A percentile compares a stretch with the other conserved stretches of the same genome.
Conservation (phyloP, 2,113 vertebrate genomes). For the Scalopus aquaticus region DNA sequence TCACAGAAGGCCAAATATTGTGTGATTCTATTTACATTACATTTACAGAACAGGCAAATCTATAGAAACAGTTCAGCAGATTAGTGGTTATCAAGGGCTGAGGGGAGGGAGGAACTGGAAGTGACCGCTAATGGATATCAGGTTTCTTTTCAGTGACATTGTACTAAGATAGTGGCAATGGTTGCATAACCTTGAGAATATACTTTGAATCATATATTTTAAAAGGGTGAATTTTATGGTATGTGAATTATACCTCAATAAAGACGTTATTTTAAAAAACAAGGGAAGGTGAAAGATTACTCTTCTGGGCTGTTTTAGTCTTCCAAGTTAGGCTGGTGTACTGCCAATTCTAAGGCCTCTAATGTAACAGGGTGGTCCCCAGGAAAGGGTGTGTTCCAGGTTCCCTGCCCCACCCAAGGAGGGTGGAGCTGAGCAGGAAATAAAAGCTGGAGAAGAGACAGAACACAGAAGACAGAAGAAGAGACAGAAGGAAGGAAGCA, state of each 20-base stretch:
- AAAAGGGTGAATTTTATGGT: constrained; percentile 2
- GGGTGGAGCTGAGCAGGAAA: no score
- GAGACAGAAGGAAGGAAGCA: no score
- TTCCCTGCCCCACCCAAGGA: no score
- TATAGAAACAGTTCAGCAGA: neutral
- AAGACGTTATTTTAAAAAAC: neutral
- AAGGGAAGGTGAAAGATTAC: neutral
- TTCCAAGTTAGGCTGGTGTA: neutral
- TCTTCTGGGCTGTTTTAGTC: neutral
- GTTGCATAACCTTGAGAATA: neutral
- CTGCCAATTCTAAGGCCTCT: constrained; percentile 4
- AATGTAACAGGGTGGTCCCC: no score
- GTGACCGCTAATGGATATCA: neutral
- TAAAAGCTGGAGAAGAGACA: no score
- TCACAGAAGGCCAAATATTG: neutral
- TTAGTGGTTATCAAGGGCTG: neutral
- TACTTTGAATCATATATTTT: neutral
- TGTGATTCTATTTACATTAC: constrained; percentile 4
- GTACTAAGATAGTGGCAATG: constrained; percentile 2
- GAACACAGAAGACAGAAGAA: no score
- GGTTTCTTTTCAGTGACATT: neutral
- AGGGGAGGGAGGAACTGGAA: neutral
- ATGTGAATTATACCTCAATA: neutral
- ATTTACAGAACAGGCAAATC: neutral
- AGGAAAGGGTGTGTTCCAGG: no score